Base-by-base conservation (phyloP, 2,888 invertebrate species). In the Chesias legatella region DNA sequence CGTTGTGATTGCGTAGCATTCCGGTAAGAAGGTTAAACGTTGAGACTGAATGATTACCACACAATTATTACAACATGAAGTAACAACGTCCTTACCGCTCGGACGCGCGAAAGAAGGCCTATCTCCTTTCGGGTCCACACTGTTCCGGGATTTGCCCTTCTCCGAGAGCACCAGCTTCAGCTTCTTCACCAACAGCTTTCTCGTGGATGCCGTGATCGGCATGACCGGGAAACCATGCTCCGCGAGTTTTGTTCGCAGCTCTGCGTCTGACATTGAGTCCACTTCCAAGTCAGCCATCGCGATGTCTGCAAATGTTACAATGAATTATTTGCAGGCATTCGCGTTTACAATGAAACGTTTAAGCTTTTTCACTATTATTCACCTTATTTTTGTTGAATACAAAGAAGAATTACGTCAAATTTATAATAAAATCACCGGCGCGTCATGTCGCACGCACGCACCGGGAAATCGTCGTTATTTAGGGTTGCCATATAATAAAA, bases 141-240 rank as follows among this genome's bases (percentile, higher is more conserved):
- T 82, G 53, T 67, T 74, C 24, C 78, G 75, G n/a, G 84, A 78
- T 53, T 90, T 90, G 38, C 82, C 86, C 58, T 92, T 91, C 58
- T 93, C 93, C 53, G 92, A 80, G 41, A 94, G 89, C 63, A 92
- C 89, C 61, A 92, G 89, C 73, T 92, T 92, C 6, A 95, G 79
- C 74, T 94, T 95, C 75, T 94, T 94, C 29, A 92, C 90, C 67
- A 95, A 89, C 41, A 94, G 89, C 64, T 92, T 92, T 48, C 95
- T 89, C 4, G 95, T 96, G 33, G 94, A 94, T 34, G 93, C 92
- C 26, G 95, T 96, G 41, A 96, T 93, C 24, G 96, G 95, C 82
- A 94, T 93, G 48, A 93, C 91, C 40, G 94, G 93, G 71, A 93
- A 94, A 11, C 95, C 94, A 82, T 91, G 92, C 77, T 94, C 93